Conservation (phyloP, 2,797 vertebrate species). For the Balearica regulorum region DNA sequence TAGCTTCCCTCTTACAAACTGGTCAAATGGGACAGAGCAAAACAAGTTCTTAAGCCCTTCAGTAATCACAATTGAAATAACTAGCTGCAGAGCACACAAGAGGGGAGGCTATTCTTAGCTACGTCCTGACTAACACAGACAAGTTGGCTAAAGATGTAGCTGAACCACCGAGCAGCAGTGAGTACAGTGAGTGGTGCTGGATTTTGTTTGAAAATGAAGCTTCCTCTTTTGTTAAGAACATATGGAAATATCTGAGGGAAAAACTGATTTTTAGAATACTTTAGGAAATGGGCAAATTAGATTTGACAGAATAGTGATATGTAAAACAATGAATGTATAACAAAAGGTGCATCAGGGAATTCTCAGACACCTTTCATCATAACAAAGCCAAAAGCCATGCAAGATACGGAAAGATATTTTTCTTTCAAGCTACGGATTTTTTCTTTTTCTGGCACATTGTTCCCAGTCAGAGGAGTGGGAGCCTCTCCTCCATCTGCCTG, state of each 20-base stretch:
- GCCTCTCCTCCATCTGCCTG: neutral
- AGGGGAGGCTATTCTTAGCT: neutral
- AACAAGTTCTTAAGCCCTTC: neutral
- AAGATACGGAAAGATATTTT: neutral
- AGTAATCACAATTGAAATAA: constrained; percentile 1
- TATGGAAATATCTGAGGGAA: neutral
- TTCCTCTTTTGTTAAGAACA: neutral
- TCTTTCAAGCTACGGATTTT: neutral
- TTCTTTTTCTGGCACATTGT: neutral
- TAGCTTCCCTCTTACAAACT: neutral
- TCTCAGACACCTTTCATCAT: neutral
- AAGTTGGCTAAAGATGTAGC: neutral
- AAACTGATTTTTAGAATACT: neutral
- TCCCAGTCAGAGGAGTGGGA: neutral
- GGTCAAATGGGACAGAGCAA: neutral
- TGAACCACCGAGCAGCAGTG: neutral
- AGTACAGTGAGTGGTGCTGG: neutral
- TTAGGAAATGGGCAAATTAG: neutral
- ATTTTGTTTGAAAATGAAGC: neutral
- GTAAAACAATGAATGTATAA: neutral
- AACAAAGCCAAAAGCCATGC: neutral
- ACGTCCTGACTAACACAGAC: neutral
- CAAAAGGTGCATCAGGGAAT: constrained; percentile 4
- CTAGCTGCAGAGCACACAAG: neutral
- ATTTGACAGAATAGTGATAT: neutral